Evolutionary conservation across 2,113 vertebrate genomes (phyloP).

Genomic region (Nannospalax galili): DNA sequence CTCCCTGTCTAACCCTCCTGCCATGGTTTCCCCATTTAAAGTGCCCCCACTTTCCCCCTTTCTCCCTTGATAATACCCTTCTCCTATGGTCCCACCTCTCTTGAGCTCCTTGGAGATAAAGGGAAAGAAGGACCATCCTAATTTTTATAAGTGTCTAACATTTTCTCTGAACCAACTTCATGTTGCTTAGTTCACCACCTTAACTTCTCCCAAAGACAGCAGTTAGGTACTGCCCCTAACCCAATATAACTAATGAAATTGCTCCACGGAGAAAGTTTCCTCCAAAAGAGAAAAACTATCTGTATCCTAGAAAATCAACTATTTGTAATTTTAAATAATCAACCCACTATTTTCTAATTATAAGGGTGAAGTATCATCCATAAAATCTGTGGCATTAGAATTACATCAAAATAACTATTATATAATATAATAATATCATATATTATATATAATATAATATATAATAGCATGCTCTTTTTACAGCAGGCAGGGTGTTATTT

Average conservation of each 20-base stretch:
- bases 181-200: not conserved
- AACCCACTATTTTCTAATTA: not conserved
- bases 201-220: not conserved
- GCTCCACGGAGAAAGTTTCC: not conserved
- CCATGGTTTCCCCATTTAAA: too few relatives aligned
- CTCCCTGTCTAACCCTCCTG: too few relatives aligned
- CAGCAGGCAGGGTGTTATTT: not conserved
- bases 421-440: not conserved
- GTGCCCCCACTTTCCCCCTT: too few relatives aligned
- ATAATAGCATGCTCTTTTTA: not conserved
- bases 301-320: conserved; percentile 13
- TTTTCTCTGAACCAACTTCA: not conserved
- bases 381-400: not conserved
- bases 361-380: not conserved
- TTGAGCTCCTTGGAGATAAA: too few relatives aligned
- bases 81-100: too few relatives aligned
- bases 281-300: not conserved
- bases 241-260: not conserved
- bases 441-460: too few relatives aligned
- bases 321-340: not conserved
- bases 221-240: not conserved
- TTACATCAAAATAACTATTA: not conserved
- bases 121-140: too few relatives aligned
- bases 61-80: too few relatives aligned
- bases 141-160: not conserved